phyloP scores from a whole-genome alignment of 2,113 vertebrate species.

The Porphyrio hochstetteri region DNA sequence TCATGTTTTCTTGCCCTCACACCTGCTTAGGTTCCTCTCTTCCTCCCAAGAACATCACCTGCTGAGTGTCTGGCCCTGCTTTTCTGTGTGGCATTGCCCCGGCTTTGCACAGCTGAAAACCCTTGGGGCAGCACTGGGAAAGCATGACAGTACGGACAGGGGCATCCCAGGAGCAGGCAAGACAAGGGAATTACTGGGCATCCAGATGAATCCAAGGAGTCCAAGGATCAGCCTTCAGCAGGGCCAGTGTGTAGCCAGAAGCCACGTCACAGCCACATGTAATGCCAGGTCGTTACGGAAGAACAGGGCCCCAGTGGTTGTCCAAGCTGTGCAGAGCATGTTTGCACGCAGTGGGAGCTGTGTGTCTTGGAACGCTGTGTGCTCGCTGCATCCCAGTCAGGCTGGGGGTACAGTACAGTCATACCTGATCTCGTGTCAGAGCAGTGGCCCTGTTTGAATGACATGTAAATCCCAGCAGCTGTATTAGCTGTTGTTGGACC shows the following conservation, averaged over 20 bases:
- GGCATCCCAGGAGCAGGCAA: neutral
- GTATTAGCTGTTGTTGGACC: neutral
- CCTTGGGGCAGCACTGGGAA: neutral
- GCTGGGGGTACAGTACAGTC: neutral
- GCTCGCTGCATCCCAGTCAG: neutral
- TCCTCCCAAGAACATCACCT: neutral
- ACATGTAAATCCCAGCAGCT: neutral
- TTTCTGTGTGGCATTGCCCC: neutral
- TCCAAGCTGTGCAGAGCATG: neutral
- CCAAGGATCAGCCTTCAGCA: neutral
- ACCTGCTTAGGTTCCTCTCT: neutral
- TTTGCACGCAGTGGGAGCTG: neutral
- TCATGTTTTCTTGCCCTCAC: fast-evolving
- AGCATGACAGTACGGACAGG: neutral
- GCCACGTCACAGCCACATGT: neutral
- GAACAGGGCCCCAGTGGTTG: neutral
- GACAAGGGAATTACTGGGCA: neutral
- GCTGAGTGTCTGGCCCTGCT: neutral
- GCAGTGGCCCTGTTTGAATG: neutral
- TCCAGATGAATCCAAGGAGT: neutral
- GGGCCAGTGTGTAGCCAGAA: neutral
- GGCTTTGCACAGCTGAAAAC: neutral
- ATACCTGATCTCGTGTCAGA: neutral
- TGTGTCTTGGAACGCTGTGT: fast-evolving
- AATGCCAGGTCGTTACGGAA: neutral